Evolutionary conservation across 2,888 invertebrate species (phyloP), one percentile per base, ranked within the genome.

Genomic region (Cinara cedri): DNA sequence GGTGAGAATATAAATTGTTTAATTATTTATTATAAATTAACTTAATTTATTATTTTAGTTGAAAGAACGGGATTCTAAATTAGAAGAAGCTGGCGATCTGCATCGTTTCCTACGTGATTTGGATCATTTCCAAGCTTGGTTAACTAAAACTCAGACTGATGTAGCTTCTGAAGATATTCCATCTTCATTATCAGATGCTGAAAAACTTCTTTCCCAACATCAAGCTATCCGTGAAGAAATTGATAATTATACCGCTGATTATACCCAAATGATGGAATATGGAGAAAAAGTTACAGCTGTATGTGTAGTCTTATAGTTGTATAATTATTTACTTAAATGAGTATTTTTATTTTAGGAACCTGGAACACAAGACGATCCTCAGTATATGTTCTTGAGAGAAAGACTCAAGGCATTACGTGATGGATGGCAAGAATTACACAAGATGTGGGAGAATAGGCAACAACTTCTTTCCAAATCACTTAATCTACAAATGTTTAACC

Each of bases 371-470:
- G 93, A 96, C 87, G 99, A 99, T 88, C 97, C 98, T 62, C 99
- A 99, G 87, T 99, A 99, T 88, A 98, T 99, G 98, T 99, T 99
- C 94, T 88, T 99, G 84, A 91, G 98, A 82, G 98, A 98, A 88
- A 91, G 99, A 65, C 89, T 99, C 83, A 98, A 97, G 89, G 99
- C 98, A 0, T 88, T 99, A 76, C 96, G 98, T 86, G 97, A 98
- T 87, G 99, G 99, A 81, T 99, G 99, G 99, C 96, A 96, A 82
- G 99, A 99, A 86, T 88, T 99, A 82, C 95, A 98, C 85, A 96
- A 98, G 88, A 99, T 99, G 99, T 99, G 99, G 98, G 98, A 97
- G 87, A 98, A 98, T 88, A 88, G 98, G 49, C 98, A 99, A 86
- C 93, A 96, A 84, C 88, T 98, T 83, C 88, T 99, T 26, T 94